Evolutionary conservation across 2,888 invertebrate genomes (phyloP).

Genomic region (Saturnia pavonia): DNA sequence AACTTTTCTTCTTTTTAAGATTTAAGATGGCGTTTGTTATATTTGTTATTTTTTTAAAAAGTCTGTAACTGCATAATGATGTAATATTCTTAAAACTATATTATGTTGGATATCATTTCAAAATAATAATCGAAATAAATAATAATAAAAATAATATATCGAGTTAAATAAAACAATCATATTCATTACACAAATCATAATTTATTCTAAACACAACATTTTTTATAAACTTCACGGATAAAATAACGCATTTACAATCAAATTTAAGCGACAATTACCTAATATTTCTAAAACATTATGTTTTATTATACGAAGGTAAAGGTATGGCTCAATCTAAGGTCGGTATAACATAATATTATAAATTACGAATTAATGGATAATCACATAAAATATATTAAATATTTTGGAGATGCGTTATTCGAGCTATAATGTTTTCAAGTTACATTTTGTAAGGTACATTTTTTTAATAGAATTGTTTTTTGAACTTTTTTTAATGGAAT

Average conservation of each 20-base stretch:
- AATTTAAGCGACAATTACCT: constrained; percentile 45
- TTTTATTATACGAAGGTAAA: constrained; percentile 29
- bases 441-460: background rate
- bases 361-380: too few relatives aligned
- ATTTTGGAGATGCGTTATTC: background rate
- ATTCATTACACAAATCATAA: constrained; percentile 67
- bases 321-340: constrained; percentile 44
- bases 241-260: constrained; percentile 47
- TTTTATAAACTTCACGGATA: constrained; percentile 47
- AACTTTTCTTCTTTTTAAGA: too few relatives aligned
- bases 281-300: constrained; percentile 32
- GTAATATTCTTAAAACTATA: background rate
- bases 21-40: too few relatives aligned
- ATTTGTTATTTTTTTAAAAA: too few relatives aligned
- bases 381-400: background rate
- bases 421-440: background rate
- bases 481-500: background rate
- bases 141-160: too few relatives aligned
- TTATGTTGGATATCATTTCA: too few relatives aligned
- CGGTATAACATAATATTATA: constrained; percentile 29
- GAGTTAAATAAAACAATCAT: constrained; percentile 29
- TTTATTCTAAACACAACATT: constrained; percentile 69
- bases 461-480: background rate
- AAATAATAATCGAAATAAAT: too few relatives aligned
- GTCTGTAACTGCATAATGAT: background rate